These are phyloP conservation scores for Loris lydekkerianus DNA, from an alignment of 2,797 vertebrate species.

Conservation along the genomic window DNA sequence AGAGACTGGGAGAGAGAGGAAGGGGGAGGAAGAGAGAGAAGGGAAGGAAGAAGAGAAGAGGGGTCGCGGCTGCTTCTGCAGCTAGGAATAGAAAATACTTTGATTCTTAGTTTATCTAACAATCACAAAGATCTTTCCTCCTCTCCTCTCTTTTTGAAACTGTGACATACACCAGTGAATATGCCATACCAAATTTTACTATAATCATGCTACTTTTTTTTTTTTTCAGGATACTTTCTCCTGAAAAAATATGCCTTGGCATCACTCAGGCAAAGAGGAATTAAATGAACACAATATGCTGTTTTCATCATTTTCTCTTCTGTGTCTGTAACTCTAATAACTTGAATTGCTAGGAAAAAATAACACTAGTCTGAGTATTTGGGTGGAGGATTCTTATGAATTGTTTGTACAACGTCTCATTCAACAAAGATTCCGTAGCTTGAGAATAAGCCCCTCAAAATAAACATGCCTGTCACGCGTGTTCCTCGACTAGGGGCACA, in stretches of 20 bases:
- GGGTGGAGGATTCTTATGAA: background rate
- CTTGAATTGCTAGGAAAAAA: no score
- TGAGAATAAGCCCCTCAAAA: background rate
- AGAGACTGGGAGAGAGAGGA: background rate
- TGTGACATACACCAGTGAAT: background rate
- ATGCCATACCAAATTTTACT: background rate
- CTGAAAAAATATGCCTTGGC: background rate
- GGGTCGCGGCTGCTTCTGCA: background rate
- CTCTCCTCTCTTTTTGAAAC: background rate
- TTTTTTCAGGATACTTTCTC: background rate
- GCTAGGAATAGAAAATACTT: background rate
- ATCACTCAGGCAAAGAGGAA: background rate
- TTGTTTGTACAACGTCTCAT: background rate
- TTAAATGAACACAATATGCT: accelerated
- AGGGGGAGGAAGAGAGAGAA: background rate
- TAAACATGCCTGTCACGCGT: accelerated
- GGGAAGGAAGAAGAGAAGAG: background rate
- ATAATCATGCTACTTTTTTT: background rate
- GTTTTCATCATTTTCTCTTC: background rate
- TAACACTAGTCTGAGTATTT: no score
- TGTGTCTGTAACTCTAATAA: background rate
- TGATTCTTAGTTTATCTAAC: background rate
- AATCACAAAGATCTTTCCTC: background rate
- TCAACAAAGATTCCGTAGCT: background rate
- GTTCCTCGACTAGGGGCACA: accelerated